Evolutionary conservation across 2,797 vertebrate genomes (phyloP), one percentile per base, ranked within the genome.

Genomic region (Phoeniculus purpureus): DNA sequence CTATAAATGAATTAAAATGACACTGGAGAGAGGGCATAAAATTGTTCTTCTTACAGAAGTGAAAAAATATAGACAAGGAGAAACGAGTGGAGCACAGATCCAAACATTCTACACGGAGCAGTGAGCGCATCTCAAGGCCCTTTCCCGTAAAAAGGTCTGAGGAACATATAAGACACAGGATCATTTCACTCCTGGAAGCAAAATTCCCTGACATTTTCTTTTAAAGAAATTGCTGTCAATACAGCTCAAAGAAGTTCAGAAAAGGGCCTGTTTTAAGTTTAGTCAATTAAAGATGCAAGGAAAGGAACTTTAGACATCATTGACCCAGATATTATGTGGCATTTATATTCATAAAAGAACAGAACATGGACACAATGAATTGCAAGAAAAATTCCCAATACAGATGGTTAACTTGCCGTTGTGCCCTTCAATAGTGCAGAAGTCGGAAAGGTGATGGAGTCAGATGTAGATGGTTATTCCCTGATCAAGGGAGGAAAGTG

Each of bases 221-320:
- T 94, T 81, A 85, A 91, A 85, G 82, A 93, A 87, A 91, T 72
- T 84, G 47, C 86, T 93, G 78, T 93, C 93, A 90, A 80, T 89
- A 94, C 19, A 90, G 65, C 66, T 78, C 50, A 71, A 84, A 85
- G 79, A 94, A 86, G 86, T 94, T 95, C 94, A 95, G 61, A 90
- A 74, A 95, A 94, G 80, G 78, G 52, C 73, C 73, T 94, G 94
- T 70, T 96, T 95, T 92, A 97, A 97, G 78, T 95, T 96, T 94
- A 93, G 96, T 94, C 95, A 96, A 96, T 96, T 96, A 96, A 95
- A 95, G 95, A 96, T 90, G 90, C 27, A 1, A 95, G 89, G 73
- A 89, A 95, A 94, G 95, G 92, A 95, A 93, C 94, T 96, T 95
- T 91, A 91, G 85, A 95, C 76, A 93, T 95, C 91, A 94, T 89